Evolutionary conservation across 2,888 invertebrate species (phyloP).

Genomic region (Pantelozetes paolii): DNA sequence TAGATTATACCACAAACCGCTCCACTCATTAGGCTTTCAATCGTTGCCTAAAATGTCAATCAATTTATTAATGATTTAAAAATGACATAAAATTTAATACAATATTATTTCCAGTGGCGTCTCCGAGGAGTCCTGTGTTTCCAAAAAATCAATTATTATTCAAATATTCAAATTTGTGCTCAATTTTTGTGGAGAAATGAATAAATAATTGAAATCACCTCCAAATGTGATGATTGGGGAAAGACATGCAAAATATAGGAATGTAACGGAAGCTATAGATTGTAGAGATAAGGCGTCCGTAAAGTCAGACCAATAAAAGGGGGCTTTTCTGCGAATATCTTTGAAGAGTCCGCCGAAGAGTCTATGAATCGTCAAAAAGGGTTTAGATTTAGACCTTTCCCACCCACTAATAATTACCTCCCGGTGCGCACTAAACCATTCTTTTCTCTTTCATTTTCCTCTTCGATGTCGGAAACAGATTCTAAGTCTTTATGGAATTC

Average conservation of each 20-base stretch:
- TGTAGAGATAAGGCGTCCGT: conserved; percentile 86
- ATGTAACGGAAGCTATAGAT: conserved; percentile 93
- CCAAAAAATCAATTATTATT: too few relatives aligned
- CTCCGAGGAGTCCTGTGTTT: conserved; percentile 81
- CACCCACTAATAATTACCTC: conserved; percentile 54
- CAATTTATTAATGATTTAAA: not conserved
- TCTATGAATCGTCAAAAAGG: conserved; percentile 49
- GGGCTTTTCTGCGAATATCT: conserved; percentile 83
- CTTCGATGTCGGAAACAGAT: conserved; percentile 62
- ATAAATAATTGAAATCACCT: too few relatives aligned
- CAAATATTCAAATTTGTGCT: too few relatives aligned
- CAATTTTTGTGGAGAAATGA: too few relatives aligned
- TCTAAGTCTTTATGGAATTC: conserved; percentile 68
- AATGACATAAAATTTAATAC: conserved; percentile 48
- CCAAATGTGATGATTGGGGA: conserved; percentile 98
- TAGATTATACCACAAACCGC: conserved; percentile 92
- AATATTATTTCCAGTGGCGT: conserved; percentile 78
- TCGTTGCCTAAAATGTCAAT: too few relatives aligned
- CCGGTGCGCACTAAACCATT: conserved; percentile 79
- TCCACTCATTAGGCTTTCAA: conserved; percentile 71
- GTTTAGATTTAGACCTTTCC: not conserved
- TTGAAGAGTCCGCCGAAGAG: conserved; percentile 87
- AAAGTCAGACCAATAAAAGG: conserved; percentile 86
- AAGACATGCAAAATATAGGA: conserved; percentile 92
- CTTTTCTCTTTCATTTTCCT: conserved; percentile 66